Conservation (phyloP, 2,888 invertebrate species). For the Heliconius ethilla region DNA sequence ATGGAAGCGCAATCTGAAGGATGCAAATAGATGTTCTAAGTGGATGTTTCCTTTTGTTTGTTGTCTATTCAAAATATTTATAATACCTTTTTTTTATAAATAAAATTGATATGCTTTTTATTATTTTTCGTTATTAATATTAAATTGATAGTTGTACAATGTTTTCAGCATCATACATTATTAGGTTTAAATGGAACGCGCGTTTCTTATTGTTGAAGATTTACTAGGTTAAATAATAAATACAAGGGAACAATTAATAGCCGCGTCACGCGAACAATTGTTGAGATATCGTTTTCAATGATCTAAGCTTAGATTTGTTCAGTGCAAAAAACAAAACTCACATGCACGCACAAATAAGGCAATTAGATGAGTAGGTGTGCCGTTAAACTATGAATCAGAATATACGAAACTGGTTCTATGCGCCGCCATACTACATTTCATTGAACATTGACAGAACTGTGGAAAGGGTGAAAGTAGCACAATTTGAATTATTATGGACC, state of each 20-base stretch:
- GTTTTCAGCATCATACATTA: not conserved
- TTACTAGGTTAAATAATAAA: not conserved
- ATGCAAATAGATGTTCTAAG: conserved; percentile 69
- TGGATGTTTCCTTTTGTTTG: conserved; percentile 65
- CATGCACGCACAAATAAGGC: conserved; percentile 27
- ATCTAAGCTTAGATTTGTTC: conserved; percentile 8
- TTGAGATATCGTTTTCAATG: not conserved
- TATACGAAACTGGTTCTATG: conserved; percentile 67
- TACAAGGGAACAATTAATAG: not conserved
- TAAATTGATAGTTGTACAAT: not conserved
- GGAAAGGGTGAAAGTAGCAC: conserved; percentile 59
- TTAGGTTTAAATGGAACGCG: not conserved
- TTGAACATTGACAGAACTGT: conserved; percentile 51
- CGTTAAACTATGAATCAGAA: conserved; percentile 62
- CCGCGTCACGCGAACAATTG: not conserved
- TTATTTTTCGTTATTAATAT: not conserved
- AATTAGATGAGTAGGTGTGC: conserved; percentile 47
- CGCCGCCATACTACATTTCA: conserved; percentile 52
- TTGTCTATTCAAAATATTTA: conserved; percentile 45
- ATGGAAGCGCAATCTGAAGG: conserved; percentile 57
- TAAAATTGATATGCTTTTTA: not conserved
- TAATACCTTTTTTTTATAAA: conserved; percentile 6
- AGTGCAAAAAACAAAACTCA: conserved; percentile 15
- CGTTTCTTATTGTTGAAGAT: not conserved
- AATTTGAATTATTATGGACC: conserved; percentile 42